Base-by-base conservation (phyloP, 2,888 invertebrate genomes). In the Drosophila greeni region DNA sequence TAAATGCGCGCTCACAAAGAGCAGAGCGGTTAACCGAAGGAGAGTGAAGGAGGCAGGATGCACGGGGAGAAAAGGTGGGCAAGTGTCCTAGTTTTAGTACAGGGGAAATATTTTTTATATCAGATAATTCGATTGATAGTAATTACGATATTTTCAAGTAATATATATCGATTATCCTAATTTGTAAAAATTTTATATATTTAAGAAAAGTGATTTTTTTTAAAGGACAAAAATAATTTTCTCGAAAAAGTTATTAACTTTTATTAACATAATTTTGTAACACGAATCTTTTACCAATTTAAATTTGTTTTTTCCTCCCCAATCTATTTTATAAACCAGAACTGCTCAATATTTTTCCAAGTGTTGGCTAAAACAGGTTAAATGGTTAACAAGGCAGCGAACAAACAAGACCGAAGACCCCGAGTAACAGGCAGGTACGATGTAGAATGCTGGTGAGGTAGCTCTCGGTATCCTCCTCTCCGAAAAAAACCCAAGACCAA, bases 341-440 rank as follows among this genome's bases (percentile, higher is more conserved):
- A 26, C 1, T 11, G 0, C n/a, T 12, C 0, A 1, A 29, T 20
- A 23, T 3, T 12, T 58, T 60, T 37, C 0, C 3, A 6, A 45
- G 59, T 60, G 59, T 26, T 39, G 43, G 48, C 39, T 47, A 47
- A 64, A 83, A 81, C 79, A 77, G 70, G 70, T 58, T 70, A 71
- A 77, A 66, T 70, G 78, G 75, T 83, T 72, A 82, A 80, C 83
- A 74, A 79, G 70, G 55, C 70, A 56, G 56, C 48, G 69, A 69
- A 56, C 65, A 52, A 52, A 55, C 62, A 57, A 61, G 57, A 55
- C 56, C 43, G 53, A 55, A 55, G 59, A 48, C 37, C 58, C 52
- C 48, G 31, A 48, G n/a, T 47, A 34, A 48, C 47, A 51, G 51
- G 51, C 62, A 64, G 62, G 64, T 52, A 51, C 49, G 62, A 31